Conservation (phyloP, 1,140 invertebrate species). For the Bombyx mandarina region DNA sequence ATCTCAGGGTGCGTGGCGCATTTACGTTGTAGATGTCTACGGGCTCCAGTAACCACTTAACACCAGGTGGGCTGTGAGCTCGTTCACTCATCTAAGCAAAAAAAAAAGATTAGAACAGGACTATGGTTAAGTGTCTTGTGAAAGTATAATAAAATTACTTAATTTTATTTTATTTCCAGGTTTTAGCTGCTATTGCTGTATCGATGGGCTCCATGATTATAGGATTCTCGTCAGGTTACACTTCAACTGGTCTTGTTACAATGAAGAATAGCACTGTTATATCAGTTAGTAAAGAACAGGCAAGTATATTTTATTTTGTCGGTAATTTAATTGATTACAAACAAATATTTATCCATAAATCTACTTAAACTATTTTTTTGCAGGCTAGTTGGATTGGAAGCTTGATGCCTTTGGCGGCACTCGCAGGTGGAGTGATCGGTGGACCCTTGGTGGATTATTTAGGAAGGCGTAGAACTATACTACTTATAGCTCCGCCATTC, state of each 20-base stretch:
- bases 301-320: conserved; percentile 52
- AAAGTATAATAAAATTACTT: not conserved
- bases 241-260: conserved; percentile 84
- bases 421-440: conserved; percentile 87
- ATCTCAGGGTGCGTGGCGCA: no score
- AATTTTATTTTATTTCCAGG: conserved; percentile 61
- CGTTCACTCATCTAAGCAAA: no score
- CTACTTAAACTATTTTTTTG: conserved; percentile 27
- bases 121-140: not conserved
- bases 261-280: conserved; percentile 73
- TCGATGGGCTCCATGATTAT: conserved; percentile 89
- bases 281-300: conserved; percentile 75
- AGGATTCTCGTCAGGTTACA: conserved; percentile 89
- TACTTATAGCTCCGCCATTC: conserved; percentile 86
- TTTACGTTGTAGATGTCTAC: no score
- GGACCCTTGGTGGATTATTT: conserved; percentile 89
- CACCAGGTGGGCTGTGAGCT: no score
- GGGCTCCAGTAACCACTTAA: no score
- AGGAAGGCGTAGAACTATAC: conserved; percentile 86
- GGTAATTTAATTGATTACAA: not conserved
- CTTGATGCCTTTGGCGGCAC: conserved; percentile 87
- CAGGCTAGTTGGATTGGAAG: conserved; percentile 93
- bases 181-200: conserved; percentile 85
- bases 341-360: not conserved
- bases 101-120: not conserved